phyloP scores from a whole-genome alignment of 2,888 invertebrate genomes.

The Anoplius nigerrimus region DNA sequence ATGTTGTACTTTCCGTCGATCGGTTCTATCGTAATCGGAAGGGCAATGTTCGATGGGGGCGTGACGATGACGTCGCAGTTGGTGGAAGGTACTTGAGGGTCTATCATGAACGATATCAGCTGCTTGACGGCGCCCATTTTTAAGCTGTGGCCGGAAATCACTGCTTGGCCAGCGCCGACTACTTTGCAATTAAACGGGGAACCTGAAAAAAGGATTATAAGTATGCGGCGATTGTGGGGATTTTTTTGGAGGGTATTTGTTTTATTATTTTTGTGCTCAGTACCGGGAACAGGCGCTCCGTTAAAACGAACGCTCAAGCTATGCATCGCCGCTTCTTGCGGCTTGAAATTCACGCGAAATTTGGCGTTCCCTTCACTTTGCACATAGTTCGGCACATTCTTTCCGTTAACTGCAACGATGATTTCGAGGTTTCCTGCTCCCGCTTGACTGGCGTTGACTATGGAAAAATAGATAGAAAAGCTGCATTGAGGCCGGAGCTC shows the following conservation, averaged over 20 bases:
- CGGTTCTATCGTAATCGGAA: conserved; percentile 83
- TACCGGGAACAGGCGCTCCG: conserved; percentile 81
- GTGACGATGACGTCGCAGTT: conserved; percentile 79
- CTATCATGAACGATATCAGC: conserved; percentile 79
- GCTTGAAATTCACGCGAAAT: conserved; percentile 96
- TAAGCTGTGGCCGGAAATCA: conserved; percentile 81
- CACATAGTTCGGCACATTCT: conserved; percentile 98
- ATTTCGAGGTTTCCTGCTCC: conserved; percentile 98
- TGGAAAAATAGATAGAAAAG: conserved; percentile 82
- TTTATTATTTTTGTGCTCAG: not conserved
- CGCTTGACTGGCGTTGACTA: conserved; percentile 95
- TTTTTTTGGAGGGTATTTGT: not conserved
- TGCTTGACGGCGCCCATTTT: conserved; percentile 83
- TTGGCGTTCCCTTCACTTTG: conserved; percentile 97
- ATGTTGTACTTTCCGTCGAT: conserved; percentile 83
- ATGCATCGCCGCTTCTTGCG: conserved; percentile 94
- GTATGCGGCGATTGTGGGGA: no score
- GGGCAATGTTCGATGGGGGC: conserved; percentile 88
- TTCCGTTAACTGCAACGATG: conserved; percentile 95
- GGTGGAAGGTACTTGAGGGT: conserved; percentile 74
- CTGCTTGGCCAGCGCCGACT: conserved; percentile 80
- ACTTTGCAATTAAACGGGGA: conserved; percentile 97
- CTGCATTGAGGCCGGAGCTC: not conserved
- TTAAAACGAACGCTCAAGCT: conserved; percentile 91
- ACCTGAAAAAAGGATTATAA: no score